Evolutionary conservation across 2,888 invertebrate genomes (phyloP), one percentile per base, ranked within the genome.

Genomic region (Cataglyphis rosenhaueri): DNA sequence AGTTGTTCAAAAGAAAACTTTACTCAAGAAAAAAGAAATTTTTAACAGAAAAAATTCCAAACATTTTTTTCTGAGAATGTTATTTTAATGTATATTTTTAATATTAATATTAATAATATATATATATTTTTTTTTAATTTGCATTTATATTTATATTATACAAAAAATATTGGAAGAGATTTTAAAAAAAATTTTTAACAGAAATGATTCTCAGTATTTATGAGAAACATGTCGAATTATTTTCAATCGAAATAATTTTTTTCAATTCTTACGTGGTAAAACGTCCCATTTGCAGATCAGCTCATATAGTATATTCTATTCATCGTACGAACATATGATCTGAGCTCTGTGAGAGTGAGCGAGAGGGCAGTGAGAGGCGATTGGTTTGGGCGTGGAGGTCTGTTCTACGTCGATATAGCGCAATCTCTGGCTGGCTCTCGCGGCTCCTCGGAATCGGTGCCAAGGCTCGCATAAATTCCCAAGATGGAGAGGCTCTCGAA

Each of bases 381-480:
- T 59, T 25, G 41, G 61, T 86, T 71, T 5, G 57, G 41, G 18
- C 68, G 41, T 68, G 55, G 84, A 83, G 57, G 76, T 83, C 83
- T 85, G 84, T 83, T 81, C 76, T 64, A 85, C 82, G 88, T 88
- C 88, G 88, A 91, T 92, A 52, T 52, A 91, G 86, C 87, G 91
- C 91, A 92, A 92, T 92, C 91, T 90, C 85, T 86, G 88, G 66
- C 61, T 78, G 82, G 87, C 86, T 79, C 75, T 68, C 44, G 57
- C 32, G 59, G 83, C 68, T 85, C 85, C 25, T 81, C 74, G 76
- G 82, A 90, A 92, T 88, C 88, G 88, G 92, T 92, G 92, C 92
- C 92, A 92, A 92, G 92, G 92, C 90, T 90, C 85, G 91, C 88
- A 92, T 92, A 92, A 88, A 92, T 92, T 91, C 88, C 73, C 83